These are phyloP conservation scores for Tragelaphus buxtoni DNA, from an alignment of 2,113 vertebrate genomes.

Conservation along the genomic window DNA sequence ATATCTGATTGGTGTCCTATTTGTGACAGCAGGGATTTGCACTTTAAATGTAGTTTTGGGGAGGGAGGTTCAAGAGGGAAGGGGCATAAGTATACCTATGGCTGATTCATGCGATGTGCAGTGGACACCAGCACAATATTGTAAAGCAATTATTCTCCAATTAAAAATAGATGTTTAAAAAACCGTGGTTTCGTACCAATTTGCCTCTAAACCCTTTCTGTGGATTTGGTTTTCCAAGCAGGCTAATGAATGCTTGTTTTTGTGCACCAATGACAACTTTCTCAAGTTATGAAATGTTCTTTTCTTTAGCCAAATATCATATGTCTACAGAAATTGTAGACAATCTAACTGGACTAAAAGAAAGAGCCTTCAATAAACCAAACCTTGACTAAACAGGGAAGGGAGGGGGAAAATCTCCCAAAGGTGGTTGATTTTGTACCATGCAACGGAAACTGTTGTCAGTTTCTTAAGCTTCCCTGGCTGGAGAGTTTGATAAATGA, in stretches of 20 bases:
- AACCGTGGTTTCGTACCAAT: neutral
- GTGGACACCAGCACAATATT: neutral
- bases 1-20: neutral
- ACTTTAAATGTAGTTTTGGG: neutral
- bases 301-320: neutral
- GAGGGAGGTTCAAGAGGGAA: neutral
- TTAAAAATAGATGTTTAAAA: neutral
- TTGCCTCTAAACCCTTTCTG: neutral
- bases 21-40: neutral
- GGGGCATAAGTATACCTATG: neutral
- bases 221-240: neutral
- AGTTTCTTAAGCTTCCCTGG: neutral
- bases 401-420: neutral
- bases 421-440: neutral
- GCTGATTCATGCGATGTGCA: neutral
- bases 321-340: neutral
- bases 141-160: neutral
- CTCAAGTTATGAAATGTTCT: neutral
- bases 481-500: neutral
- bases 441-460: neutral
- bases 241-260: neutral
- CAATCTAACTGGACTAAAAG: neutral
- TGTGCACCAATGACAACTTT: neutral
- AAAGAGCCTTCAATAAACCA: neutral
- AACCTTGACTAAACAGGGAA: neutral